Base-by-base conservation (phyloP, 92 coral and sea anemone species). In the Parazoanthus swiftii region DNA sequence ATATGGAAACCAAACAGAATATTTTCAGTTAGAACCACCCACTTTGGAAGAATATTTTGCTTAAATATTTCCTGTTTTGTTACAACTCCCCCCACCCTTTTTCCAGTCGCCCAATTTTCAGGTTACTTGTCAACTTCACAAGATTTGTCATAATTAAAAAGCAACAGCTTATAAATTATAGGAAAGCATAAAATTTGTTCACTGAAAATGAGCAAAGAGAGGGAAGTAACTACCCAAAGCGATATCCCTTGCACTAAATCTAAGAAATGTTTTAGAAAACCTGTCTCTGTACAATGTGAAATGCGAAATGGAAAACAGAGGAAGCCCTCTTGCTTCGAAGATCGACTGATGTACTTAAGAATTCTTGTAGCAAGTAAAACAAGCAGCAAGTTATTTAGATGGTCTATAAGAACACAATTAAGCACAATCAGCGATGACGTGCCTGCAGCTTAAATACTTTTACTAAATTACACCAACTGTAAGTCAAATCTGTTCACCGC, bases 381-480 rank as follows among this genome's bases (percentile, higher is more conserved):
- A 76, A 76, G 51, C 79, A 38, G 51, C 79, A 76, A 76, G 79
- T 76, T 76, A 76, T 36, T 76, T 76, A 76, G 79, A 76, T 76
- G 79, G 79, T 76, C 29, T 39, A 76, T 1, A 76, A 7, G 54
- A 76, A 76, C 39, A 76, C 29, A 76, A 7, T 76, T 76, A 76
- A 44, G 51, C 79, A 76, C 79, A 76, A 76, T 76, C 79, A 76
- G 79, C 79, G 39, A 76, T 76, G 9, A 76, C n/a, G 79, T 76
- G 54, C 33, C 39, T 76, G 79, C 38, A 76, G 39, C 79, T 76
- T 6, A 76, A 76, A 76, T 54, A 76, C 39, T 76, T 76, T 76
- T 76, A 76, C 38, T 76, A 54, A 76, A 7, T 76, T 76, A 76
- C 79, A 76, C 54, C 79, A 76, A 76, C 38, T 25, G 79, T 76